These are phyloP conservation scores for Chrysopilus asiliformis DNA, from an alignment of 2,888 invertebrate species.

Conservation along the genomic window DNA sequence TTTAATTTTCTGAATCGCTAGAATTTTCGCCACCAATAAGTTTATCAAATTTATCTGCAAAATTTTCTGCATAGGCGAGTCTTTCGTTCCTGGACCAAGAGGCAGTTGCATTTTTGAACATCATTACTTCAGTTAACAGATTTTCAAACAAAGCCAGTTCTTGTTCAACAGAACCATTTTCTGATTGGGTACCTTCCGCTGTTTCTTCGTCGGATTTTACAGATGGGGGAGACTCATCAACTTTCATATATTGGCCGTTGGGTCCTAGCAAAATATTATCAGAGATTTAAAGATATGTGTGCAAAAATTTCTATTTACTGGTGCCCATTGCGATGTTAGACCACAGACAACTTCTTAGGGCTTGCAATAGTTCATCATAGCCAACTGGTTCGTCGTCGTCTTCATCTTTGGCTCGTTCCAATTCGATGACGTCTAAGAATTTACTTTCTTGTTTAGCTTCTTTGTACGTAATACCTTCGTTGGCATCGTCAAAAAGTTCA, in stretches of 20 bases:
- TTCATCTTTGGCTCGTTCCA: conserved; percentile 18
- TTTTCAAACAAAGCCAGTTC: conserved; percentile 20
- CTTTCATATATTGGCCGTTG: not conserved
- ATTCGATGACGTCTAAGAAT: conserved; percentile 21
- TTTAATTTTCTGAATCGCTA: too few species aligned
- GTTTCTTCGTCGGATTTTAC: not conserved
- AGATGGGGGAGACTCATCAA: not conserved
- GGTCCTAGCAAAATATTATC: not conserved
- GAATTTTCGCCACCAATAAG: too few species aligned
- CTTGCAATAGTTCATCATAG: conserved; percentile 20
- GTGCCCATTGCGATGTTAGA: conserved; percentile 16
- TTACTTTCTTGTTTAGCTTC: conserved; percentile 20
- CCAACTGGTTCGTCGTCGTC: conserved; percentile 19
- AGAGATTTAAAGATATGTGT: not conserved
- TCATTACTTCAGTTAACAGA: conserved; percentile 19
- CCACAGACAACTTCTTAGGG: conserved; percentile 20
- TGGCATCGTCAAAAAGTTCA: conserved; percentile 18
- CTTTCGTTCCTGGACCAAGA: conserved; percentile 20
- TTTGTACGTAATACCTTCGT: conserved; percentile 21
- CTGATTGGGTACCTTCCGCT: not conserved
- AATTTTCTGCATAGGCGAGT: conserved; percentile 18
- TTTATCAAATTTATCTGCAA: conserved; percentile 19
- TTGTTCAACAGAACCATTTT: conserved; percentile 12
- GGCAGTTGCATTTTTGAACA: conserved; percentile 18
- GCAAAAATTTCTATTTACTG: not conserved